Conservation (phyloP, 2,797 vertebrate genomes). For the Emys orbicularis region DNA sequence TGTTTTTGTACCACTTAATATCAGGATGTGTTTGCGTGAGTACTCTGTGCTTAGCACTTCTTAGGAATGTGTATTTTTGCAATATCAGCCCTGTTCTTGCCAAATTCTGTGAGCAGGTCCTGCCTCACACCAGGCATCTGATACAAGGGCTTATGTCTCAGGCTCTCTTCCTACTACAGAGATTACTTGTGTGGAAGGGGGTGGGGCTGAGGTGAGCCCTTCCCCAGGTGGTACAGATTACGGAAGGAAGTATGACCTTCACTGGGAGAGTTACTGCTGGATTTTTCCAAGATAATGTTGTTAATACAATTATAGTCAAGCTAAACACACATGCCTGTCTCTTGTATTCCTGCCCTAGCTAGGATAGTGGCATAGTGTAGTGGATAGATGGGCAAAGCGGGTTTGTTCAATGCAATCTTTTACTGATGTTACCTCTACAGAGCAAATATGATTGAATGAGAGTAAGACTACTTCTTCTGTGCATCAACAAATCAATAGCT, state of each 20-base stretch:
- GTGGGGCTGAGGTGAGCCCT: background rate
- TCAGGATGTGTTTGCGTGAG: no score
- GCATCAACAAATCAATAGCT: background rate
- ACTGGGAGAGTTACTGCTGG: background rate
- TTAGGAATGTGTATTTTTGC: no score
- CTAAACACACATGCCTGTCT: background rate
- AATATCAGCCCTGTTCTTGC: no score
- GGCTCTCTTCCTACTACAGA: no score
- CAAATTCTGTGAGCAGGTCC: no score
- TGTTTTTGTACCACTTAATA: no score
- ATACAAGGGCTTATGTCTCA: no score
- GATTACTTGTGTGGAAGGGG: background rate
- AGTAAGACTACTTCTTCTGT: background rate
- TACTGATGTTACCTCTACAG: background rate
- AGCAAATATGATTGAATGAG: background rate
- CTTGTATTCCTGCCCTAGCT: background rate
- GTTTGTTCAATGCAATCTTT: fast-evolving
- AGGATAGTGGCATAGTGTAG: background rate
- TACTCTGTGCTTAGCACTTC: no score
- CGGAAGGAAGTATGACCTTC: background rate
- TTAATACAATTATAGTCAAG: background rate
- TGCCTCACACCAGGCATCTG: no score
- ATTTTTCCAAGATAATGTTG: background rate
- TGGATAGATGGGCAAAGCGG: background rate
- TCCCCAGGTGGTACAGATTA: background rate